Conservation (phyloP, 2,888 invertebrate genomes). For the Zhengitettix transpicula region DNA sequence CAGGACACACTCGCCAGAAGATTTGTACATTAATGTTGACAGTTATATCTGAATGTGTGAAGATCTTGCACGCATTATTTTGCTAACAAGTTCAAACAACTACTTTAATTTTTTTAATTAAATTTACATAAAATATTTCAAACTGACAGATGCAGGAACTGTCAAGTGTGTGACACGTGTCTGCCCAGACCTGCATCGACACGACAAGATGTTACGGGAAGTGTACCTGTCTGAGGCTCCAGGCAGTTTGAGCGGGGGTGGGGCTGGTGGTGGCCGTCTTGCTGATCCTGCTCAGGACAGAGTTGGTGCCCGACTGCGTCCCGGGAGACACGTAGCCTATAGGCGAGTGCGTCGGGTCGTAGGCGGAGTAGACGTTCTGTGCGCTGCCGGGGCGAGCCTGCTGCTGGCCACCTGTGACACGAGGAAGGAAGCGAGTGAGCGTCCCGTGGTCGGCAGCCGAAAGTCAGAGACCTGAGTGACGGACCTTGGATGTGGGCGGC, state of each 20-base stretch:
- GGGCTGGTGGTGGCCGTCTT: slow-evolving; percentile 54
- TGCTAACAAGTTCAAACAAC: not conserved
- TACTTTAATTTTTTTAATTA: too few relatives aligned
- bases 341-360: slow-evolving; percentile 62
- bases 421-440: too few relatives aligned
- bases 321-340: slow-evolving; percentile 34
- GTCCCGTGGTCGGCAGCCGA: not conserved
- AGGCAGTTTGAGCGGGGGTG: slow-evolving; percentile 48
- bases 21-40: too few relatives aligned
- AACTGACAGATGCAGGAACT: not conserved
- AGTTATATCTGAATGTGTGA: not conserved
- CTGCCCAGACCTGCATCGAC: not conserved
- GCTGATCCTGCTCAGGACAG: slow-evolving; percentile 44
- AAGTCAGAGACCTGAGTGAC: not conserved
- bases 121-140: not conserved
- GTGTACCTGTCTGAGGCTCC: slow-evolving; percentile 41
- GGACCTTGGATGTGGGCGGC: slow-evolving; percentile 23
- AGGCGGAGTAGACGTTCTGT: slow-evolving; percentile 51
- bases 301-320: slow-evolving; percentile 18
- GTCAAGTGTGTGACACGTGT: not conserved
- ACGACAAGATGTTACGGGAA: too few relatives aligned
- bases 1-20: too few relatives aligned
- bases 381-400: slow-evolving; percentile 42
- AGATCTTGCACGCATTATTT: not conserved
- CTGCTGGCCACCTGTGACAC: not conserved